These are phyloP conservation scores for Hypothenemus hampei DNA, from an alignment of 1,140 invertebrate genomes.

Conservation along the genomic window DNA sequence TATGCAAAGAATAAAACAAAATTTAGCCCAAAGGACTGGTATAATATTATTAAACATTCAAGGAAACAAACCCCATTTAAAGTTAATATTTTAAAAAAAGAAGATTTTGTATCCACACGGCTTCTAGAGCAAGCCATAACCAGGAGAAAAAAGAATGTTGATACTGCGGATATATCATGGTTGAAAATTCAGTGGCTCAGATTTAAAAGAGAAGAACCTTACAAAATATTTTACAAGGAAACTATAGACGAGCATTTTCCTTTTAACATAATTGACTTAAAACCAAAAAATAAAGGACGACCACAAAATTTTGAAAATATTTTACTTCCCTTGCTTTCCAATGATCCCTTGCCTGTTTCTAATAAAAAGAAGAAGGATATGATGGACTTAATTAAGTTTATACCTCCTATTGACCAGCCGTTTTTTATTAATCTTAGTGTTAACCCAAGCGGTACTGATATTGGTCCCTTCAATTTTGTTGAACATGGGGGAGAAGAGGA, in stretches of 20 bases:
- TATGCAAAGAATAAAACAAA: neutral
- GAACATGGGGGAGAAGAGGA: too few relatives aligned
- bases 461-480: too few relatives aligned
- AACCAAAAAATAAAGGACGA: neutral
- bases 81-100: constrained; percentile 4
- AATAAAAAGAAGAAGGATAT: constrained; percentile 5
- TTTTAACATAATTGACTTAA: constrained; percentile 7
- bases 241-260: constrained; percentile 1
- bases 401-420: constrained; percentile 2
- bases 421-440: too few relatives aligned
- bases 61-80: constrained; percentile 15
- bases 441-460: too few relatives aligned
- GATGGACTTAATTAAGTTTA: constrained; percentile 1
- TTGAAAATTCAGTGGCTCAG: constrained; percentile 23
- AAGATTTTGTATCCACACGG: constrained; percentile 3
- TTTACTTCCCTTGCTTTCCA: neutral
- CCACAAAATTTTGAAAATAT: constrained; percentile 1
- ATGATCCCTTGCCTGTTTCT: neutral
- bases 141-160: constrained; percentile 12
- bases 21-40: constrained; percentile 23
- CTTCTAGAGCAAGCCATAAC: constrained; percentile 8
- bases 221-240: constrained; percentile 18
- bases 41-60: constrained; percentile 17
- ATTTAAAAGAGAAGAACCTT: constrained; percentile 8
- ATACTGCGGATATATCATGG: constrained; percentile 9